These are phyloP conservation scores for Hydra vulgaris DNA, from an alignment of 30 jellyfish, hydroid and myxozoan genomes.

Conservation along the genomic window DNA sequence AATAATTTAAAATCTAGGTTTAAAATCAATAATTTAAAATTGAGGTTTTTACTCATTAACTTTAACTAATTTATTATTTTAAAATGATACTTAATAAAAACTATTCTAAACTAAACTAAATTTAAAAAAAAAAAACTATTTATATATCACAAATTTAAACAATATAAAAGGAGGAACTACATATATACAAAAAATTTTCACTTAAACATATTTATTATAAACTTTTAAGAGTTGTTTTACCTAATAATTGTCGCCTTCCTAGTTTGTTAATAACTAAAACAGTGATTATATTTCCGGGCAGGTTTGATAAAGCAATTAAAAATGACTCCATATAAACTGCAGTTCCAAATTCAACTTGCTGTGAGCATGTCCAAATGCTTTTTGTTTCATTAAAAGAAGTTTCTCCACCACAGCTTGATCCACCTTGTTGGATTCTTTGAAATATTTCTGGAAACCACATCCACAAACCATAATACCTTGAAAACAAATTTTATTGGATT, in stretches of 20 bases:
- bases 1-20: too few species aligned
- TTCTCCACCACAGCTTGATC: conserved; percentile 66
- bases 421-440: conserved; percentile 71
- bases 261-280: conserved; percentile 45
- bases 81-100: too few species aligned
- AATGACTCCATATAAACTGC: conserved; percentile 63
- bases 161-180: too few species aligned
- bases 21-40: too few species aligned
- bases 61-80: too few species aligned
- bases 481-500: too few species aligned
- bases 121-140: too few species aligned
- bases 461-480: conserved; percentile 94
- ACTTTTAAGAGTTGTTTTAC: conserved; percentile 12
- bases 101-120: too few species aligned
- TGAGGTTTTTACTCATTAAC: too few species aligned
- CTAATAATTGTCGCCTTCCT: conserved; percentile 70
- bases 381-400: conserved; percentile 20
- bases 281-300: conserved; percentile 87
- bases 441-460: conserved; percentile 98
- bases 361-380: conserved; percentile 51
- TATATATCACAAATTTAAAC: too few species aligned
- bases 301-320: conserved; percentile 80
- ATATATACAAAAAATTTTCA: too few species aligned
- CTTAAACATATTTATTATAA: neutral
- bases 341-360: conserved; percentile 43